Percentiles rank a stretch among this genome's conserved stretches.
Evolutionary conservation across 2,888 invertebrate genomes (phyloP).

Genomic region (Ennomos fuscantarius): DNA sequence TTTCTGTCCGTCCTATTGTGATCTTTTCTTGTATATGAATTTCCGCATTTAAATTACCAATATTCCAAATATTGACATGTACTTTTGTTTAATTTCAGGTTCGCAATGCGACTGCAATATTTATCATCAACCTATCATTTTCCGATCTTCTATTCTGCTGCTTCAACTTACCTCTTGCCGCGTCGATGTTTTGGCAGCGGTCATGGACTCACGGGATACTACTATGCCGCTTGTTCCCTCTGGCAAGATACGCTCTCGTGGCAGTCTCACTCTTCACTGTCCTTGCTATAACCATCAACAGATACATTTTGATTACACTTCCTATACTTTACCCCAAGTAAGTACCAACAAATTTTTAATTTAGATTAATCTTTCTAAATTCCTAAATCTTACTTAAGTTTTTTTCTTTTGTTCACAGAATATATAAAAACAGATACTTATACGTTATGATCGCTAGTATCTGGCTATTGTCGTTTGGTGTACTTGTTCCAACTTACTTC

Average conservation of each 20-base stretch:
- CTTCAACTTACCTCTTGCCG: slow-evolving; percentile 91
- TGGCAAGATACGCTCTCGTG: slow-evolving; percentile 90
- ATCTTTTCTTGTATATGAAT: too few relatives aligned
- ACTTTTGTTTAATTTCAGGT: slow-evolving; percentile 79
- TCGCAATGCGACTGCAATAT: slow-evolving; percentile 92
- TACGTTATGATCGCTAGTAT: slow-evolving; percentile 89
- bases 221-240: slow-evolving; percentile 90
- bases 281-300: slow-evolving; percentile 92
- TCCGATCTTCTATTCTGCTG: slow-evolving; percentile 93
- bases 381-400: neutral
- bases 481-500: slow-evolving; percentile 89
- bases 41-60: too few relatives aligned
- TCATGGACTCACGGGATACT: slow-evolving; percentile 89
- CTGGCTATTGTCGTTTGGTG: slow-evolving; percentile 89
- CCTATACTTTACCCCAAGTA: slow-evolving; percentile 91
- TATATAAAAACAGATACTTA: slow-evolving; percentile 88
- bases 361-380: too few relatives aligned
- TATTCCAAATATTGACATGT: too few relatives aligned
- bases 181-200: slow-evolving; percentile 89
- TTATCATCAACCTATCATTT: slow-evolving; percentile 92
- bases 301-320: slow-evolving; percentile 93
- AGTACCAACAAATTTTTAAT: slow-evolving; percentile 46
- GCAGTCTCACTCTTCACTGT: slow-evolving; percentile 93
- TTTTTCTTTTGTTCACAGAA: slow-evolving; percentile 71
- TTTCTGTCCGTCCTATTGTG: too few relatives aligned